Evolutionary conservation across 1,140 invertebrate genomes (phyloP), one percentile per base, ranked within the genome.

Genomic region (Drosophila santomea): DNA sequence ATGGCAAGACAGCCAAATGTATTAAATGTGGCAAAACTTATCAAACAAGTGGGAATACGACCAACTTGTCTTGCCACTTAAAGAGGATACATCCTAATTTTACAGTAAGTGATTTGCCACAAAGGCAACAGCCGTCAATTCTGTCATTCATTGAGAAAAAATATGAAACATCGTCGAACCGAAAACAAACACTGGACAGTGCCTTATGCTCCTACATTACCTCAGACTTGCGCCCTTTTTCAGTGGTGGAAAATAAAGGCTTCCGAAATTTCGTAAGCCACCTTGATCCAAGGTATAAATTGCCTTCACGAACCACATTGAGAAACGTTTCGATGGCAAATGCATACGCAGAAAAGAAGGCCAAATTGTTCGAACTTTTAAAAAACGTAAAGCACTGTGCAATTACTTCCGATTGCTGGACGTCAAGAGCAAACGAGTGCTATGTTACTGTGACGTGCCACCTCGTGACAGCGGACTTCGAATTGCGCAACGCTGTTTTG

Each of bases 21-120:
- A 52, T 55, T 8, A 71, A 55, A 48, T 71, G 51, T 43, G 67
- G 51, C 4, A 69, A n/a, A n/a, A n/a, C n/a, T n/a, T n/a, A n/a
- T 8, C 45, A 63, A 62, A 62, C 66, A 45, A 55, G 50, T 54
- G 32, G 48, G 17, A 68, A 60, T 51, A 43, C 54, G 15, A 57
- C 23, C 5, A 63, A 63, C 15, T 43, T 63, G 39, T 25, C 50
- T 36, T 20, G 38, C 32, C 59, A 61, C 28, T n/a, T 61, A 2
- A 61, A 52, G 17, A 14, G 32, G 8, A 32, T 32, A 8, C 7
- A 32, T 32, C 7, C 2, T 32, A 32, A 32, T 32, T 8, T 32
- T 10, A 32, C 32, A 32, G 32, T 32, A 8, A 1, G 28, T 32
- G 28, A 8, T 8, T 32, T 32, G 28, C 28, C 28, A 28, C 28